Evolutionary conservation across 2,113 vertebrate genomes (phyloP), one percentile per base, ranked within the genome.

Genomic region (Aspiorhynchus laticeps): DNA sequence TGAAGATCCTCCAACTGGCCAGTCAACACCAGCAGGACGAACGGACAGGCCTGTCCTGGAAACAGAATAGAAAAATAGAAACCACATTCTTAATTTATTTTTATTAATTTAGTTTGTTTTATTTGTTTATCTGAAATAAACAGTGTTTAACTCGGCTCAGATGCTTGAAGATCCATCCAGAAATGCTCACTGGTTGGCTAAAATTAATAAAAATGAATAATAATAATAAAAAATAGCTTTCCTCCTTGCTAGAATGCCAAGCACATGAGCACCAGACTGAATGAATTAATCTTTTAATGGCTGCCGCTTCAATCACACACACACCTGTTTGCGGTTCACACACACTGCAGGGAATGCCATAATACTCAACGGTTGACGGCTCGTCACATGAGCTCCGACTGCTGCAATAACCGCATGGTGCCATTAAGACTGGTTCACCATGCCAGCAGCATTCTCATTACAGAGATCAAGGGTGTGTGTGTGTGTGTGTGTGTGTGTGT

Each of bases 1-100:
- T 93, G 91, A 9, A 93, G 85, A 28, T 93, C 92, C 36, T 85
- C 88, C 73, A 95, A 86, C 83, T 93, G 93, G 84, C 92, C 86
- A 84, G 77, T 82, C 89, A 95, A 17, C n/a, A 93, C 89, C 89
- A 95, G 75, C 87, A 95, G 89, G 12, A 95, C 74, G 61, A 93
- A 87, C 81, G 82, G 88, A 80, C 93, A 93, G 0, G 85, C 15
- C 0, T 83, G 88, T 7, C 88, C 95, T 95, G 59, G 11, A 86
- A 26, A 46, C 36, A 83, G 11, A 80, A 56, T 17, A 33, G 17
- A 51, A 76, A 14, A 56, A 61, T 2, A 80, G 1, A 36, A 38
- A 61, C 19, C 80, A 41, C 17, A 65, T 63, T 63, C 1, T 65
- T 65, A 0, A 28, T 65, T 65, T 74, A 4, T 38, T 12, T 24